phyloP scores from a whole-genome alignment of 2,797 vertebrate genomes.

The Esox masquinongy region DNA sequence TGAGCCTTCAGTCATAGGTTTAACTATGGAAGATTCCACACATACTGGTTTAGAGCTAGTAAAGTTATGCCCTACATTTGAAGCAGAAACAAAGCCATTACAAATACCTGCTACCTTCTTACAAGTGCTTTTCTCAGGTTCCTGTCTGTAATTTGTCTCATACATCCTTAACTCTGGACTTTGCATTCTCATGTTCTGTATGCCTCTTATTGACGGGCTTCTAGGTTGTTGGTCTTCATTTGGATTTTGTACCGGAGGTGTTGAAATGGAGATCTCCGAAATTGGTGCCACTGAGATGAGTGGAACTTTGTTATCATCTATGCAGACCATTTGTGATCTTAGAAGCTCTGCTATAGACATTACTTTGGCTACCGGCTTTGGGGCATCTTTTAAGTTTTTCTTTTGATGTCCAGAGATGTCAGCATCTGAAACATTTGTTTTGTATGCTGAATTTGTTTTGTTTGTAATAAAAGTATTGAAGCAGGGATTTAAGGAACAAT shows the following conservation, averaged over 20 bases:
- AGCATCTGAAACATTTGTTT: constrained; percentile 4
- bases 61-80: constrained; percentile 36
- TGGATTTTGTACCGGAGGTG: constrained; percentile 10
- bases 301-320: constrained; percentile 19
- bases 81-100: constrained; percentile 17
- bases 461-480: constrained; percentile 3
- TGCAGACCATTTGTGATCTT: constrained; percentile 60
- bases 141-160: constrained; percentile 17
- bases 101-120: constrained; percentile 7
- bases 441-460: constrained; percentile 20
- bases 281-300: neutral
- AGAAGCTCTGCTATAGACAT: constrained; percentile 65
- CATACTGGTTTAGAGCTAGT: constrained; percentile 47
- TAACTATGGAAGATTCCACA: neutral
- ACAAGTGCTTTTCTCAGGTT: constrained; percentile 13
- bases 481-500: constrained; percentile 9
- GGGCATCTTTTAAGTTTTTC: constrained; percentile 40
- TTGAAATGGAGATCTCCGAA: neutral
- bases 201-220: neutral
- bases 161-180: constrained; percentile 29
- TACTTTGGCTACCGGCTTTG: constrained; percentile 46
- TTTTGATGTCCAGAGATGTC: constrained; percentile 17
- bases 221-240: constrained; percentile 1
- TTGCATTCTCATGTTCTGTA: constrained; percentile 21
- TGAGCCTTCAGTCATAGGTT: constrained; percentile 21